Conservation (phyloP, 35 echinoderm and acorn worm genomes). For the Eucidaris tribuloides region DNA sequence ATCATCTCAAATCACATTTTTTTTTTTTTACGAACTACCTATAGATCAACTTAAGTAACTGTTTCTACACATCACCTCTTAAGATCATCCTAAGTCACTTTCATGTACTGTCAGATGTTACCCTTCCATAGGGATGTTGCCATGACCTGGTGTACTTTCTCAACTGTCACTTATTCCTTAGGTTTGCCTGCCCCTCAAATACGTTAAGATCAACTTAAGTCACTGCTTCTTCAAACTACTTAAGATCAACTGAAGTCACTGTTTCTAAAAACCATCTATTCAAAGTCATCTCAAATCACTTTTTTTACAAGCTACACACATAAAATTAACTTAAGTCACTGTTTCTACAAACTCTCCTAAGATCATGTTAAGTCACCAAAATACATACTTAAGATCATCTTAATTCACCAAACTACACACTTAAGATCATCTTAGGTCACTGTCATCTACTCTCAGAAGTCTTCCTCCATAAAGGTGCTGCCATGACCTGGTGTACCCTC, state of each 20-base stretch:
- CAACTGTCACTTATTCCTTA: constrained; percentile 47
- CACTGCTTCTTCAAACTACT: too few relatives aligned
- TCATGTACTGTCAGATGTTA: constrained; percentile 18
- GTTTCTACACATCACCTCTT: neutral
- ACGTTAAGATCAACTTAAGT: neutral
- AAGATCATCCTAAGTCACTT: neutral
- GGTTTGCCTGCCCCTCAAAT: neutral
- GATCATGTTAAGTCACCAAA: neutral
- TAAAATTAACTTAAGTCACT: neutral
- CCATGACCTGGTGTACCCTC: constrained; percentile 25
- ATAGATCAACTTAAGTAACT: neutral
- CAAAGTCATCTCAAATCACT: neutral
- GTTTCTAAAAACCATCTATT: neutral
- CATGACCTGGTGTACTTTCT: constrained; percentile 15
- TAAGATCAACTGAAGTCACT: too few relatives aligned
- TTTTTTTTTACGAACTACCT: neutral
- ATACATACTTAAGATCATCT: neutral
- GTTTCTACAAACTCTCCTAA: neutral
- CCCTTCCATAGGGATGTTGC: constrained; percentile 52
- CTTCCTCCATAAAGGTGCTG: constrained; percentile 53
- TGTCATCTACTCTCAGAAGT: constrained; percentile 17
- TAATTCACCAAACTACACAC: neutral
- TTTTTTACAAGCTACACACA: neutral
- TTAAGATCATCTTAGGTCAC: too few relatives aligned
- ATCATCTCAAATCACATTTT: neutral